Conservation (phyloP, 2,113 vertebrate species). For the Saccopteryx leptura region DNA sequence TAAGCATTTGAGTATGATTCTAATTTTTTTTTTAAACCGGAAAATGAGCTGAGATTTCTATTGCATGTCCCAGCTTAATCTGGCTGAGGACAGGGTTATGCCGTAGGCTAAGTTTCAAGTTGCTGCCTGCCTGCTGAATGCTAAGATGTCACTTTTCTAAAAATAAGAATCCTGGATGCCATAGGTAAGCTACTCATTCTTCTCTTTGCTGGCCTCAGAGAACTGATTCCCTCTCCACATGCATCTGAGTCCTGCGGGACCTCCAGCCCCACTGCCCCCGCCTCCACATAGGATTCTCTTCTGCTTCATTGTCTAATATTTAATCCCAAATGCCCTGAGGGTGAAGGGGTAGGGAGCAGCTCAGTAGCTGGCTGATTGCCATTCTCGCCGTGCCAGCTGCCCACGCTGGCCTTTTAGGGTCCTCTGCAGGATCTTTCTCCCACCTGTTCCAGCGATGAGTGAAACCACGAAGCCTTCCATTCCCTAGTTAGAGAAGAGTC, state of each 20-base stretch:
- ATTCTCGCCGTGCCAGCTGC: constrained; percentile 55
- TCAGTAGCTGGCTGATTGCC: neutral
- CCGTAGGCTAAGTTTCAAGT: constrained; percentile 55
- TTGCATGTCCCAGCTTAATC: neutral
- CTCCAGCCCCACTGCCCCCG: too few species aligned
- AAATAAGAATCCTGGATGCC: constrained; percentile 70
- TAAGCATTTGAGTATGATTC: neutral
- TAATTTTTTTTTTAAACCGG: neutral
- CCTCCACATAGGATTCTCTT: neutral
- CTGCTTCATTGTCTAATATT: neutral
- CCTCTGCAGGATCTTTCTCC: neutral
- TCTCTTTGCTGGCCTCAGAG: constrained; percentile 3
- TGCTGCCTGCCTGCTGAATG: constrained; percentile 29
- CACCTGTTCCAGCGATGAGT: constrained; percentile 72
- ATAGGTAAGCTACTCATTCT: constrained; percentile 23
- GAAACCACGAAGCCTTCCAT: neutral
- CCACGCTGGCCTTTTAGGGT: constrained; percentile 53
- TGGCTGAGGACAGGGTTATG: neutral
- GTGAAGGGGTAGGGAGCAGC: neutral
- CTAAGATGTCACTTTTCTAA: constrained; percentile 72
- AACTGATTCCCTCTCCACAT: neutral
- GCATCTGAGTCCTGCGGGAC: neutral
- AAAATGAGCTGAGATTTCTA: neutral
- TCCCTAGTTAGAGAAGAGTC: neutral
- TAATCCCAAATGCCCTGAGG: neutral